Evolutionary conservation across 2,888 invertebrate genomes (phyloP).

Genomic region (Stramonita haemastoma): DNA sequence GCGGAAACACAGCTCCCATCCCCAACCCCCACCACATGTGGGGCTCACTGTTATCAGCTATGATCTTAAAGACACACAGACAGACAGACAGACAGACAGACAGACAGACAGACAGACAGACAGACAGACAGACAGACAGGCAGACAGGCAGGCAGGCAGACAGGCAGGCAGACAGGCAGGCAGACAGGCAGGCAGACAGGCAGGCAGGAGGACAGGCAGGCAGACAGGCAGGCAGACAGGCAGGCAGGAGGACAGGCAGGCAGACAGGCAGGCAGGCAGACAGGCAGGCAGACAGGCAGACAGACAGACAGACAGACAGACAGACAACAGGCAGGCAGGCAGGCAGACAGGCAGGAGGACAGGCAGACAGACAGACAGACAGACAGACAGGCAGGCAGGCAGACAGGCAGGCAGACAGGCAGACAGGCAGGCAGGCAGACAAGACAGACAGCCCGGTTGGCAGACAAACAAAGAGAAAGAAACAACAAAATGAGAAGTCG

Average conservation of each 20-base stretch:
- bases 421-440: constrained; percentile 13
- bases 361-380: not conserved
- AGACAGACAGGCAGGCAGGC: constrained; percentile 16
- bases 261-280: not conserved
- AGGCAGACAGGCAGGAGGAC: not conserved
- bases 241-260: not conserved
- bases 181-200: too few species aligned
- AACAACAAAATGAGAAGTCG: not conserved
- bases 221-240: not conserved
- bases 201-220: not conserved
- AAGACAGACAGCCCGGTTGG: too few species aligned
- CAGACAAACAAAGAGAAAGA: not conserved
- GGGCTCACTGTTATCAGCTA: too few species aligned
- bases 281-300: not conserved
- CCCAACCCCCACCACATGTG: too few species aligned
- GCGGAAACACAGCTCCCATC: too few species aligned
- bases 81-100: too few species aligned
- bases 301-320: not conserved
- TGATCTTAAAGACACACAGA: too few species aligned
- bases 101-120: too few species aligned
- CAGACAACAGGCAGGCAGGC: not conserved
- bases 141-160: not conserved
- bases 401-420: constrained; percentile 35
- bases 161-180: too few species aligned
- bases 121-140: too few species aligned